phyloP scores from a whole-genome alignment of 2,113 vertebrate species.

The Lophius piscatorius region DNA sequence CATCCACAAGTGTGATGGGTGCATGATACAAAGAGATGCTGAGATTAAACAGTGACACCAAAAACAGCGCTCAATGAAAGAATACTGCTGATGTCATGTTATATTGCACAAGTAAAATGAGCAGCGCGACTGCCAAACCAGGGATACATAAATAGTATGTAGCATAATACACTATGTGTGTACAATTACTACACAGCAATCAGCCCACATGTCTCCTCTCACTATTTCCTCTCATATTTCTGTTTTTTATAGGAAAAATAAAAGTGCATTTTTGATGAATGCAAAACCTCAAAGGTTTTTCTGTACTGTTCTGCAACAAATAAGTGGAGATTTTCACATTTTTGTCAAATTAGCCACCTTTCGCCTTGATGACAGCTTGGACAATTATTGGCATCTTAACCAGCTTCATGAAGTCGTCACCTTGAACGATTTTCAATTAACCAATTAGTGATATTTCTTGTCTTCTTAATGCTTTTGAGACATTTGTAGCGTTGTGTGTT shows the following conservation, averaged over 20 bases:
- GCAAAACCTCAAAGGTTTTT: neutral
- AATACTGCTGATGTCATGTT: neutral
- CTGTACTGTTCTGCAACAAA: neutral
- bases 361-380: too few species aligned
- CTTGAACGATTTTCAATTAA: too few species aligned
- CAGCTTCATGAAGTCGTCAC: too few species aligned
- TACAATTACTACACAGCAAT: neutral
- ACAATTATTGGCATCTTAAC: too few species aligned
- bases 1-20: too few species aligned
- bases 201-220: neutral
- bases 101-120: conserved; percentile 4
- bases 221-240: neutral
- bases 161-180: neutral
- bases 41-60: too few species aligned
- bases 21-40: too few species aligned
- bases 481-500: too few species aligned
- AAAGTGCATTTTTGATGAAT: neutral
- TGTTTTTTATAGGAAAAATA: neutral
- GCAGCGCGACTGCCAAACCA: neutral
- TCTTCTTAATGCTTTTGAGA: too few species aligned
- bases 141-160: neutral
- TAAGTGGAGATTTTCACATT: neutral
- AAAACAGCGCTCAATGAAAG: too few species aligned
- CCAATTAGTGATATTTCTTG: too few species aligned
- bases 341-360: too few species aligned